Base-by-base conservation (phyloP, 1,140 invertebrate genomes). In the Drosophila yakuba region DNA sequence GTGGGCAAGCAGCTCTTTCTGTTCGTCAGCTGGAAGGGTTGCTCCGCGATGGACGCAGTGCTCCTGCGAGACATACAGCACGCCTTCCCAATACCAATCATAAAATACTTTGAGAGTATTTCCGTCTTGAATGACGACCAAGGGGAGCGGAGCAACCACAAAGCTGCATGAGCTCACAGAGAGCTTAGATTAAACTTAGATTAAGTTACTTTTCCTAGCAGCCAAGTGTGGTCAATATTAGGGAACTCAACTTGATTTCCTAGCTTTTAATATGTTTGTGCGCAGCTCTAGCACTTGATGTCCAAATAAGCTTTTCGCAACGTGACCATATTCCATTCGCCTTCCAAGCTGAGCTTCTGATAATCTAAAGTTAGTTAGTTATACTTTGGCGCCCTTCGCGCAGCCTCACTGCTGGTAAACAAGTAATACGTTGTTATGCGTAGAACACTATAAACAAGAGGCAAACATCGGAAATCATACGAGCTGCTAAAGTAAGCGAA, bases 21-120 rank as follows among this genome's bases (percentile, higher is more conserved):
- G 14, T 41, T 58, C 23, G 74, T 77, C 7, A 32, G 5, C 1
- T 77, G 74, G 74, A 47, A 56, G 23, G 64, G 36, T 4, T 1
- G 3, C 8, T 0, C 23, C 0, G 0, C 5, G 6, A 6, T 25
- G 7, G 63, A 77, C 35, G 20, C 32, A 0, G 39, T 77, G 14
- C 20, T 8, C 1, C 7, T 77, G 0, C 20, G 45, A 0, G 45
- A 69, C 0, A 2, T 77, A 0, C 25, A 6, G 8, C 0, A 48
- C 1, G 2, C 6, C 2, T 78, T 54, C 15, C 64, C 62, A 6
- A 20, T 12, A 1, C 2, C 44, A 6, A 12, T 69, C 4, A 48
- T 71, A 1, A 1, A 62, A 5, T 78, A 62, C 38, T 62, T 60
- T 12, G 15, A 77, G 15, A 23, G 1, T 3, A 7, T 28, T 2